Conservation (phyloP, 2,797 vertebrate genomes). For the Parotocinclus haroldoi region DNA sequence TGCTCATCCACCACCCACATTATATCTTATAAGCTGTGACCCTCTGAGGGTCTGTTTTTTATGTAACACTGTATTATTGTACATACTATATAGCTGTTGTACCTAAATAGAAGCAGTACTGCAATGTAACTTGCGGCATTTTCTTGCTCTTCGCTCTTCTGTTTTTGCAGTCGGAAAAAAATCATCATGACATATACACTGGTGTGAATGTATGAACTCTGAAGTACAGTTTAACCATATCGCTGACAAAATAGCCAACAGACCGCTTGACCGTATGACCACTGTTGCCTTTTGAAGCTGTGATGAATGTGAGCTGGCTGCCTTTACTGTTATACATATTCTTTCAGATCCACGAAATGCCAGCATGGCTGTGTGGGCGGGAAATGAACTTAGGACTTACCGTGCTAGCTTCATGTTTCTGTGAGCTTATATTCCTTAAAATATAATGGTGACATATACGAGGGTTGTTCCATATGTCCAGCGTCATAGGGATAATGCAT, state of each 20-base stretch:
- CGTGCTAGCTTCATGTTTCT: not conserved
- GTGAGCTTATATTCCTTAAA: not conserved
- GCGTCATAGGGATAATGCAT: no score
- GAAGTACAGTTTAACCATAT: constrained; percentile 6
- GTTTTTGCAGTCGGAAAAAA: no score
- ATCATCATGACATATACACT: not conserved
- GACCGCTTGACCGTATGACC: constrained; percentile 10
- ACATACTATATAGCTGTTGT: no score
- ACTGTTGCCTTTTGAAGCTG: constrained; percentile 21
- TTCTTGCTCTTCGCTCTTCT: no score
- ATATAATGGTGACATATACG: no score
- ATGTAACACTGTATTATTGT: no score
- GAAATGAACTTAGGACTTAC: constrained; percentile 20
- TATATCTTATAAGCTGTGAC: no score
- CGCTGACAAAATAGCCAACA: constrained; percentile 13
- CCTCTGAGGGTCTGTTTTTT: no score
- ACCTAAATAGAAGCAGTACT: no score
- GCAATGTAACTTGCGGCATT: no score
- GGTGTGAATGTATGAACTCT: constrained; percentile 12
- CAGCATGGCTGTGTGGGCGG: constrained; percentile 22
- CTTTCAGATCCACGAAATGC: constrained; percentile 14
- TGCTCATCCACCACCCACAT: no score
- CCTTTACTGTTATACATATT: constrained; percentile 4
- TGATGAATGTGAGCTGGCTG: constrained; percentile 20
- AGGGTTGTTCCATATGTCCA: no score